Evolutionary conservation across 2,888 invertebrate genomes (phyloP).

Genomic region (Alviniconcha strummeri): DNA sequence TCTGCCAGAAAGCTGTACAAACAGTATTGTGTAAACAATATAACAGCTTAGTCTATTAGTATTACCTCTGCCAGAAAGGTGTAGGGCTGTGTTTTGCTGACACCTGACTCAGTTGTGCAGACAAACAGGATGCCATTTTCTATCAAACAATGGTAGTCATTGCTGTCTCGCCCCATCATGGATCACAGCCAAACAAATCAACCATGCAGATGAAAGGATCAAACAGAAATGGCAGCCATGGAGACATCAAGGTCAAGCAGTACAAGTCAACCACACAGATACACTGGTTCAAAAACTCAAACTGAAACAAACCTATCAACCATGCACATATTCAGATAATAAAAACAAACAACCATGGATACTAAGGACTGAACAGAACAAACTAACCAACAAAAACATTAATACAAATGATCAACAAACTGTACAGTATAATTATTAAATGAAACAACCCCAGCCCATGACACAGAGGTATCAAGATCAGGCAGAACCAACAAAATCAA

Average conservation of each 20-base stretch:
- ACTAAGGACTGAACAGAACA: not conserved
- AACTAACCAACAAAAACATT: not conserved
- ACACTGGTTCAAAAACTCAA: too few species aligned
- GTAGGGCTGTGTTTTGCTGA: conserved; percentile 65
- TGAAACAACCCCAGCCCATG: not conserved
- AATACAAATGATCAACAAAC: not conserved
- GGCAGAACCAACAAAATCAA: not conserved
- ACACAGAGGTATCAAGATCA: not conserved
- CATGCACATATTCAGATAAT: not conserved
- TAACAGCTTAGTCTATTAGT: too few species aligned
- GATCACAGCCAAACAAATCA: too few species aligned
- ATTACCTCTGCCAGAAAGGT: conserved; percentile 68
- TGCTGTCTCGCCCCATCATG: conserved; percentile 48
- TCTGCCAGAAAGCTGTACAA: too few species aligned
- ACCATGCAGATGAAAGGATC: not conserved
- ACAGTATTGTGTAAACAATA: too few species aligned
- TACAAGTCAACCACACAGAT: too few species aligned
- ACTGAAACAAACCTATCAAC: not conserved
- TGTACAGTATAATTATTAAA: too few species aligned
- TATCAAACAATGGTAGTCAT: conserved; percentile 68
- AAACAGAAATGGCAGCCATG: too few species aligned
- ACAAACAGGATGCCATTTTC: conserved; percentile 70
- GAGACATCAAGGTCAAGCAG: too few species aligned
- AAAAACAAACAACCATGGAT: not conserved
- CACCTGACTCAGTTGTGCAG: conserved; percentile 64